Percentiles rank a stretch among this genome's conserved stretches.
phyloP scores from a whole-genome alignment of 2,797 vertebrate species.

The Acanthurus leucopareius region DNA sequence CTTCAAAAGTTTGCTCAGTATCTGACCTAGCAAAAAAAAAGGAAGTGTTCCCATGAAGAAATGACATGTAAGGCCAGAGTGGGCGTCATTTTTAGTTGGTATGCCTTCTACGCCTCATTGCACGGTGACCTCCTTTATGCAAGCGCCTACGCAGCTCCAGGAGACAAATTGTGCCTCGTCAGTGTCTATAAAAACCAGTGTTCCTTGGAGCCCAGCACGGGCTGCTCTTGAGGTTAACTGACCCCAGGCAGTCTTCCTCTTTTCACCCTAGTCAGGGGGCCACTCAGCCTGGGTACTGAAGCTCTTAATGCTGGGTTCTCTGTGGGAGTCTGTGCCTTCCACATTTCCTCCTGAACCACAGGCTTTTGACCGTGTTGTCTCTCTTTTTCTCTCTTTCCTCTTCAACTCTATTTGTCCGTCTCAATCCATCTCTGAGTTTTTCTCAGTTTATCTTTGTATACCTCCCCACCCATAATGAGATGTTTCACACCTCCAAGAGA shows the following conservation, averaged over 20 bases:
- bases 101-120: slow-evolving; percentile 62
- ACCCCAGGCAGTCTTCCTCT: slow-evolving; percentile 66
- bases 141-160: slow-evolving; percentile 50
- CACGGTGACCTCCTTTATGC: slow-evolving; percentile 77
- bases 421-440: slow-evolving; percentile 1
- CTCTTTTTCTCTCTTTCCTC: background rate
- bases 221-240: slow-evolving; percentile 71
- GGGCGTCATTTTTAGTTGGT: slow-evolving; percentile 43
- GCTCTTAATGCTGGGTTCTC: slow-evolving; percentile 59
- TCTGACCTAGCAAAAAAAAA: slow-evolving; percentile 18
- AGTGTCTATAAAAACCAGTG: slow-evolving; percentile 73
- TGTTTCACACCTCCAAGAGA: slow-evolving; percentile 37
- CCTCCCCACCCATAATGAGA: slow-evolving; percentile 32
- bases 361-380: slow-evolving; percentile 33
- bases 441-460: slow-evolving; percentile 14
- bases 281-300: slow-evolving; percentile 34
- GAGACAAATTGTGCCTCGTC: slow-evolving; percentile 72
- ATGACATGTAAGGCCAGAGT: slow-evolving; percentile 38
- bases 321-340: slow-evolving; percentile 48
- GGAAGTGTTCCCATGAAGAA: slow-evolving; percentile 40
- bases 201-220: slow-evolving; percentile 62
- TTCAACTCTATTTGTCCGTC: slow-evolving; percentile 15
- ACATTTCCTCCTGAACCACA: slow-evolving; percentile 40
- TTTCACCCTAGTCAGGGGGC: slow-evolving; percentile 53
- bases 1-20: slow-evolving; percentile 26